Conservation (phyloP, 2,888 invertebrate genomes). For the Silvanus unidentatus region DNA sequence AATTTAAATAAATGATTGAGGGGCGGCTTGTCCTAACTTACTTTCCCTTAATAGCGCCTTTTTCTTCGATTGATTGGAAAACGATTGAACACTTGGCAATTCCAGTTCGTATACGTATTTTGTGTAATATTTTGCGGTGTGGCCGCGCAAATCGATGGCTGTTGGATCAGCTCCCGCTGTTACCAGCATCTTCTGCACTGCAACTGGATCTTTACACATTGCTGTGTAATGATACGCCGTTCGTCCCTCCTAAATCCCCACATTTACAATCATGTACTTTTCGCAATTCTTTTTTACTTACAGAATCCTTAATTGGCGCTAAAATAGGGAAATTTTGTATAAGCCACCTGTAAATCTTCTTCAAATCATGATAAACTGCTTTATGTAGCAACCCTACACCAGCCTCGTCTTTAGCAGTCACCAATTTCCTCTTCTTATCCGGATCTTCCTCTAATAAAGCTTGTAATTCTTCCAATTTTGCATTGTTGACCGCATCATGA, state of each 20-base stretch:
- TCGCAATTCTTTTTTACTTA: slow-evolving; percentile 45
- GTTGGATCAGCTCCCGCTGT: slow-evolving; percentile 59
- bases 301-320: slow-evolving; percentile 64
- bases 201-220: slow-evolving; percentile 53
- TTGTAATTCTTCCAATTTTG: slow-evolving; percentile 63
- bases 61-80: slow-evolving; percentile 19
- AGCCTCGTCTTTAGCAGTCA: slow-evolving; percentile 60
- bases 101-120: slow-evolving; percentile 52
- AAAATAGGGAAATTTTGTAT: slow-evolving; percentile 61
- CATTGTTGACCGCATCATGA: slow-evolving; percentile 70
- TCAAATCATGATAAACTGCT: slow-evolving; percentile 69
- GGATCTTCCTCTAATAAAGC: slow-evolving; percentile 48
- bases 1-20: no score
- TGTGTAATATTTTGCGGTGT: slow-evolving; percentile 54
- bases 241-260: slow-evolving; percentile 54
- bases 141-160: slow-evolving; percentile 53
- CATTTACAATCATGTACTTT: not conserved
- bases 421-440: slow-evolving; percentile 50
- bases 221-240: slow-evolving; percentile 64
- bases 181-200: slow-evolving; percentile 56
- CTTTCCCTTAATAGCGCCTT: slow-evolving; percentile 23
- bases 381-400: slow-evolving; percentile 74
- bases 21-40: no score
- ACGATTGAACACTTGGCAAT: slow-evolving; percentile 42
- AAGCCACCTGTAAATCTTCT: slow-evolving; percentile 67